A percentile compares a stretch with the other conserved stretches of the same genome.
phyloP scores from a whole-genome alignment of 2,888 invertebrate species.

The Stegophylla sp. region DNA sequence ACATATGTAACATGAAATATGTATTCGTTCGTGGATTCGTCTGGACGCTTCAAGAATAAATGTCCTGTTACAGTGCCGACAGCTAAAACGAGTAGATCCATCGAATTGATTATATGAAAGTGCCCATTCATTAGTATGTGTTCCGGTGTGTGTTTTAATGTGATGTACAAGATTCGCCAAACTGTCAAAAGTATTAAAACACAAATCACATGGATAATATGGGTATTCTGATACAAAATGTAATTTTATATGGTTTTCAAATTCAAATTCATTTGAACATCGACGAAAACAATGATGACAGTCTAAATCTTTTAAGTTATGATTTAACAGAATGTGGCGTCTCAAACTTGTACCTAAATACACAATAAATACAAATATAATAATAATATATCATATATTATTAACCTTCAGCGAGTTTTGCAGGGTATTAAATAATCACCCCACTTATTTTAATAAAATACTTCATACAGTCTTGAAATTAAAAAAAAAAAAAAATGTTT shows the following conservation, averaged over 20 bases:
- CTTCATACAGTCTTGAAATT: no score
- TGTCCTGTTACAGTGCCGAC: slow-evolving; percentile 35
- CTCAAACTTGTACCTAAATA: slow-evolving; percentile 40
- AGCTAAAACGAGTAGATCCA: background rate
- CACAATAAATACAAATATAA: slow-evolving; percentile 4
- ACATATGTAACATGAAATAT: slow-evolving; percentile 38
- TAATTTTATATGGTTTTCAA: slow-evolving; percentile 52
- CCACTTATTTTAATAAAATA: no score
- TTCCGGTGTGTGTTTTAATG: slow-evolving; percentile 32
- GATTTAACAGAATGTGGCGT: slow-evolving; percentile 43
- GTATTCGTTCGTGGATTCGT: slow-evolving; percentile 33
- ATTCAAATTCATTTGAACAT: slow-evolving; percentile 37
- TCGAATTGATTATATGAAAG: slow-evolving; percentile 16
- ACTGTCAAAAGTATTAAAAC: slow-evolving; percentile 7
- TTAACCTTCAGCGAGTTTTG: no score
- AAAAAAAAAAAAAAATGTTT: no score
- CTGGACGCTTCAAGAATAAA: slow-evolving; percentile 30
- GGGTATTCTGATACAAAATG: slow-evolving; percentile 3
- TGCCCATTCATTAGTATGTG: slow-evolving; percentile 36
- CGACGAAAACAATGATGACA: slow-evolving; percentile 57
- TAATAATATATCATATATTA: background rate
- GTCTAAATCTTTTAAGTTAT: slow-evolving; percentile 49
- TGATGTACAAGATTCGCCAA: slow-evolving; percentile 40
- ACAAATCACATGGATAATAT: slow-evolving; percentile 43
- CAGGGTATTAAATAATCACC: no score